Conservation (phyloP, 92 coral and sea anemone genomes). For the Meandrina meandrites region DNA sequence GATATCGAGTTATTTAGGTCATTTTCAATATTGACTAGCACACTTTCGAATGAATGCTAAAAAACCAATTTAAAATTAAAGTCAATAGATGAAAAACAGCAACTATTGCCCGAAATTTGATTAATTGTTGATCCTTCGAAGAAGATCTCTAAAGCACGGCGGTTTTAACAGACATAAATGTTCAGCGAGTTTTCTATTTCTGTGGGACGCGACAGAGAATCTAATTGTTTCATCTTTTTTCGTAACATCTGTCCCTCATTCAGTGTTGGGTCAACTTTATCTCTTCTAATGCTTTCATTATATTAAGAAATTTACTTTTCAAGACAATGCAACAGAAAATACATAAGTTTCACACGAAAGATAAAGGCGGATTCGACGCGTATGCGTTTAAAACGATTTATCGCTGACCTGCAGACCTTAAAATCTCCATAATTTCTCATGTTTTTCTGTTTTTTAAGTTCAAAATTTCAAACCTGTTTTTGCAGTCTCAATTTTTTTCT, state of each 20-base stretch:
- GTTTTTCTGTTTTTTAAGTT: background rate
- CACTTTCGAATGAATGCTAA: background rate
- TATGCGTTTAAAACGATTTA: background rate
- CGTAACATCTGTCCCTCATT: slow-evolving; percentile 37
- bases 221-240: slow-evolving; percentile 2
- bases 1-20: background rate
- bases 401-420: background rate
- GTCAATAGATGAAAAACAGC: background rate
- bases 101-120: background rate
- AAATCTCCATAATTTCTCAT: background rate
- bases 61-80: background rate
- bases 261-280: slow-evolving; percentile 21
- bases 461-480: background rate
- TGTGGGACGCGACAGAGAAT: slow-evolving; percentile 28
- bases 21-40: background rate
- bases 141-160: slow-evolving; percentile 35
- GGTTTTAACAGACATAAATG: slow-evolving; percentile 40
- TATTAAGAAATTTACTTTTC: slow-evolving; percentile 26
- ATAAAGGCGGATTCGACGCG: background rate
- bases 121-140: slow-evolving; percentile 8
- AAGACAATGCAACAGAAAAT: slow-evolving; percentile 21
- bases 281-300: slow-evolving; percentile 44
- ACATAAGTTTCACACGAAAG: background rate
- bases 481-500: background rate
- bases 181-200: slow-evolving; percentile 26